phyloP scores from a whole-genome alignment of 2,113 vertebrate species.

The Malaclemys terrapin region DNA sequence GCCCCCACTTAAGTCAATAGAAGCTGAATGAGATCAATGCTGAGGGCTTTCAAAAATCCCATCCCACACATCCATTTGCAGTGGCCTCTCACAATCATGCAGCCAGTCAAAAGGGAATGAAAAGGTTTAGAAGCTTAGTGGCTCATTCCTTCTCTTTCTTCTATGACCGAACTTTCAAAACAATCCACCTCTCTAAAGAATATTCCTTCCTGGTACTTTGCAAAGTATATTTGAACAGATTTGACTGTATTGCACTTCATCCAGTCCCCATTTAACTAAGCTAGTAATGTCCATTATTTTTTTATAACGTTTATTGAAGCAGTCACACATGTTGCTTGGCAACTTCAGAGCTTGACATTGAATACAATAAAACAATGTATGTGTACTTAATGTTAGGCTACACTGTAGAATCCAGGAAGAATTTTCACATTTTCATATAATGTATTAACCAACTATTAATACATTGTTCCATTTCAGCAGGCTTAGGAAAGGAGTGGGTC shows the following conservation, averaged over 20 bases:
- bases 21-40: accelerated
- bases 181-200: not conserved
- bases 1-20: accelerated
- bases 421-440: accelerated
- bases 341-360: not conserved
- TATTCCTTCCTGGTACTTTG: not conserved
- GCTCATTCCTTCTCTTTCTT: not conserved
- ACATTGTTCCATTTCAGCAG: accelerated
- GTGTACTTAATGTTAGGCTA: not conserved
- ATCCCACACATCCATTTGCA: not conserved
- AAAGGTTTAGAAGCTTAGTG: not conserved
- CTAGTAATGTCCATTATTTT: accelerated
- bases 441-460: not conserved
- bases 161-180: not conserved
- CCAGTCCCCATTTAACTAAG: not conserved
- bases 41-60: accelerated
- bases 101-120: not conserved
- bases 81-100: accelerated
- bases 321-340: not conserved
- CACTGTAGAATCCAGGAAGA: not conserved
- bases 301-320: conserved; percentile 10
- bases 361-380: not conserved
- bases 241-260: not conserved
- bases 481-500: not conserved
- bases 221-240: conserved; percentile 31